Conservation (phyloP, 2,113 vertebrate species). For the Arenaria interpres region DNA sequence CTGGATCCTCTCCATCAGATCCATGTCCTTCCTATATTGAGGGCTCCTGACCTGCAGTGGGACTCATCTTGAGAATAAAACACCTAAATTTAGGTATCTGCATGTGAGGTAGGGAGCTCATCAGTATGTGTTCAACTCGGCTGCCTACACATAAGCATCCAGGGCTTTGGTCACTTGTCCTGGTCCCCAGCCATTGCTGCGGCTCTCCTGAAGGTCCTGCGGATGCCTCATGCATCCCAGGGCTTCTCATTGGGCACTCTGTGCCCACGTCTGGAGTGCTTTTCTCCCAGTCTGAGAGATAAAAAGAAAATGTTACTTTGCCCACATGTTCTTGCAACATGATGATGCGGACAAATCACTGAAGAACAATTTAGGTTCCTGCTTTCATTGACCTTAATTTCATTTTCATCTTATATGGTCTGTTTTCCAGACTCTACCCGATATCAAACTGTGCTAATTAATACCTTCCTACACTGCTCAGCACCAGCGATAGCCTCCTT, state of each 20-base stretch:
- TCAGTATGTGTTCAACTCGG: fast-evolving
- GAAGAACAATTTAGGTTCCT: not conserved
- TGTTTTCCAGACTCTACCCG: not conserved
- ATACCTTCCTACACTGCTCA: not conserved
- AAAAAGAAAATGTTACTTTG: not conserved
- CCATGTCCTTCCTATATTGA: too few species aligned
- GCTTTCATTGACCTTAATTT: not conserved
- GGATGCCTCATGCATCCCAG: not conserved
- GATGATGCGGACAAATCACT: not conserved
- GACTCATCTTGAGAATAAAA: not conserved
- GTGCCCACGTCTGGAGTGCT: not conserved
- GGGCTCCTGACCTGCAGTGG: too few species aligned
- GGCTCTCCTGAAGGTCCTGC: not conserved
- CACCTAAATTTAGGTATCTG: not conserved
- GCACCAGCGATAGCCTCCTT: not conserved
- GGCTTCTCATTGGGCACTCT: not conserved
- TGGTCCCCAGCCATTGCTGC: fast-evolving
- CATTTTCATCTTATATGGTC: not conserved
- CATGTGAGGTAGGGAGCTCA: not conserved
- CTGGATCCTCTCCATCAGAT: too few species aligned
- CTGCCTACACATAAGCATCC: not conserved
- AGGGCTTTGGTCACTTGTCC: not conserved
- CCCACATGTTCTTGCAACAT: not conserved
- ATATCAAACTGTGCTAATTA: not conserved
- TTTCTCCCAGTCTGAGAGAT: not conserved